Evolutionary conservation across 1,140 invertebrate species (phyloP).

Genomic region (Ruditapes philippinarum): DNA sequence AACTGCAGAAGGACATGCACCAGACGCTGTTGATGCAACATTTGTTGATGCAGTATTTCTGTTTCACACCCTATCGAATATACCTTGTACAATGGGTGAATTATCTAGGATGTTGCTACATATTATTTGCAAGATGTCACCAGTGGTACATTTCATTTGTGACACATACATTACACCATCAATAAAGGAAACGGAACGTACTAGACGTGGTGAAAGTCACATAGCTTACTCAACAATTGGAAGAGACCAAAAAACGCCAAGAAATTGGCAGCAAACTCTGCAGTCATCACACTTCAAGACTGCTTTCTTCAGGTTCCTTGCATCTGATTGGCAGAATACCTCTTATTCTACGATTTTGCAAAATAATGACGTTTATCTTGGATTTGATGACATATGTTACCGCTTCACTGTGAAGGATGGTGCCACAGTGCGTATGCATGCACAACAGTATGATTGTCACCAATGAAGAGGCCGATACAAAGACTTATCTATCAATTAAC

Average conservation of each 20-base stretch:
- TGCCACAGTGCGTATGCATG: not conserved
- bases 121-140: not conserved
- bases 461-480: too few relatives aligned
- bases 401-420: not conserved
- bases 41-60: not conserved
- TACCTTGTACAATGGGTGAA: not conserved
- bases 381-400: not conserved
- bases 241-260: not conserved
- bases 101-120: not conserved
- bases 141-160: not conserved
- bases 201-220: not conserved
- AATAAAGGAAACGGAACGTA: not conserved
- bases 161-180: not conserved
- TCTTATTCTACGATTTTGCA: not conserved
- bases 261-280: not conserved
- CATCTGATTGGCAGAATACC: not conserved
- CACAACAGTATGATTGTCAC: too few relatives aligned
- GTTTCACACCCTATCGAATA: not conserved
- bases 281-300: conserved; percentile 22
- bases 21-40: not conserved
- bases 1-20: not conserved
- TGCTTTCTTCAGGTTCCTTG: not conserved
- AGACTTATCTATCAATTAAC: too few relatives aligned
- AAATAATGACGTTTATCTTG: conserved; percentile 9
- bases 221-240: not conserved